Evolutionary conservation across 2,113 vertebrate species (phyloP), one percentile per base, ranked within the genome.

Genomic region (Chascanopsetta lugubris): DNA sequence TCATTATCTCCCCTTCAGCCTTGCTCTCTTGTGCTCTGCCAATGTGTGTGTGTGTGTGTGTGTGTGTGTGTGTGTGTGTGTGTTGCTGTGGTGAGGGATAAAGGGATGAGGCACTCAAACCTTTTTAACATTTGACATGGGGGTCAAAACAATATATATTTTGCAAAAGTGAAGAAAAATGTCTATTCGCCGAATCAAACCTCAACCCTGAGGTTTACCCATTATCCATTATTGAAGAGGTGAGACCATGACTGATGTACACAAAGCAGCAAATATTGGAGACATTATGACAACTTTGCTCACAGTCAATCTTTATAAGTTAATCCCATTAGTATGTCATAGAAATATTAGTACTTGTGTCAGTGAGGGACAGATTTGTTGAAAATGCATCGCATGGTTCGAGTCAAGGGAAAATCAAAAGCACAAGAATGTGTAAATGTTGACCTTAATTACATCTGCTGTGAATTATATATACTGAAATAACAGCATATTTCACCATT

Each of bases 111-210:
- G 51, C 18, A 36, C 38, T 53, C 22, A 51, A 69, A 71, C 38
- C 25, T 67, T 18, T n/a, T 61, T 55, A 65, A 79, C 68, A 58
- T 61, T 54, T n/a, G 54, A 38, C 51, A 22, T 59, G 42, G 29
- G 43, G 61, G 79, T 76, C 58, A 67, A 40, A 65, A 66, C 38
- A 42, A 38, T 38, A 13, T 1, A 1, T 15, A 2, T 13, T 38
- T 38, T 15, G 4, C n/a, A 61, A 54, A 80, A 68, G 26, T 67
- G 61, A 57, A n/a, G 71, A n/a, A 15, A 51, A 69, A 53, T 60
- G 56, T 54, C 58, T 27, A 67, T 61, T 66, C 43, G 42, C 43
- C 50, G 55, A 46, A 53, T 65, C 40, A 75, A 48, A 72, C 53
- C 54, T 72, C 4, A 55, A 42, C 38, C 46, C 42, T 47, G 51